A percentile compares a stretch with the other conserved stretches of the same genome.
Evolutionary conservation across 2,113 vertebrate genomes (phyloP).

Genomic region (Craseonycteris thonglongyai): DNA sequence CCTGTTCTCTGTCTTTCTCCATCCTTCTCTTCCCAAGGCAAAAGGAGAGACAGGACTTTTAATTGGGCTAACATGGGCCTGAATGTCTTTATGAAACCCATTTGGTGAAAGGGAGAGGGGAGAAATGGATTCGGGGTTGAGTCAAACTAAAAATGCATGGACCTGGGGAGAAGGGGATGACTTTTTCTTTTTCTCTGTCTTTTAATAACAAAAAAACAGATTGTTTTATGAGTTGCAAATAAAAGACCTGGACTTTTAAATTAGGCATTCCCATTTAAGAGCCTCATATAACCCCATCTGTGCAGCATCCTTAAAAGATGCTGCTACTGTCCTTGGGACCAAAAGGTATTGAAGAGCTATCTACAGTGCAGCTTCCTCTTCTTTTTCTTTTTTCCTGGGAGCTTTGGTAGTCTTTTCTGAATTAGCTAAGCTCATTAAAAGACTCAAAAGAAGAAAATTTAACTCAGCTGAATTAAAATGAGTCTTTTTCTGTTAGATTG

Average conservation of each 20-base stretch:
- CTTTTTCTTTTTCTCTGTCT: not conserved
- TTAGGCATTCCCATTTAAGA: constrained; percentile 34
- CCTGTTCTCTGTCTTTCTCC: constrained; percentile 21
- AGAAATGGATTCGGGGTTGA: constrained; percentile 8
- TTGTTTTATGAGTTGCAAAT: constrained; percentile 27
- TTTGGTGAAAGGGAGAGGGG: not conserved
- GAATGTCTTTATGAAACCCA: constrained; percentile 8
- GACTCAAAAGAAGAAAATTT: constrained; percentile 61
- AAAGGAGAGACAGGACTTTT: constrained; percentile 21
- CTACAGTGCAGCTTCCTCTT: not conserved
- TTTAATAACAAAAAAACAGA: not conserved
- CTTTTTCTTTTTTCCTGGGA: constrained; percentile 45
- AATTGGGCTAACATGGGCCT: not conserved
- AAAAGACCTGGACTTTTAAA: constrained; percentile 34
- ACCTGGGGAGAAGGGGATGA: not conserved
- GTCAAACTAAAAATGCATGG: not conserved
- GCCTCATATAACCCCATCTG: not conserved
- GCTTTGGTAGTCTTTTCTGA: constrained; percentile 43
- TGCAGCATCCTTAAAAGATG: constrained; percentile 20
- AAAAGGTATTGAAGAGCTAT: constrained; percentile 51
- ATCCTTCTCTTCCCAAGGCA: not conserved
- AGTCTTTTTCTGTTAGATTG: constrained; percentile 46
- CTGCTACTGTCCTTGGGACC: constrained; percentile 2
- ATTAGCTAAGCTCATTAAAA: constrained; percentile 49
- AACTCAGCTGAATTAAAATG: constrained; percentile 69